Base-by-base conservation (phyloP, 2,797 vertebrate genomes). In the Hippocampus kuda region DNA sequence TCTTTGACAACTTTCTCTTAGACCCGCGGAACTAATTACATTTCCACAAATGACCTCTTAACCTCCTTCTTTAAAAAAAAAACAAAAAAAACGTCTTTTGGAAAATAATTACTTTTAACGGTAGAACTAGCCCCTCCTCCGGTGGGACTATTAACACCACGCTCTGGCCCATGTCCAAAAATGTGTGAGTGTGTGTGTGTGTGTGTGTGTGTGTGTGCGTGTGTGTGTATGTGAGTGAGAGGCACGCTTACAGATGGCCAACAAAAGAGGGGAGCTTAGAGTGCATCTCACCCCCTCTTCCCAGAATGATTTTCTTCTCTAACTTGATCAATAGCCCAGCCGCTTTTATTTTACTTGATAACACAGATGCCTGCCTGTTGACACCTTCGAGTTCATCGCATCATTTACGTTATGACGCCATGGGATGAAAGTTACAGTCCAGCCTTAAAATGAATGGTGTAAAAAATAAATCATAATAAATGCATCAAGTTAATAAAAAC, bases 61-160 rank as follows among this genome's bases (percentile, higher is more conserved):
- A 60, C 65, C 68, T 69, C 67, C 56, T 57, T 53, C n/a, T 16
- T 49, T 44, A 63, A 77, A 75, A 72, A n/a, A n/a, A n/a, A n/a
- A n/a, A n/a, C n/a, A n/a, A n/a, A n/a, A n/a, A n/a, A 26, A 3
- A 38, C 34, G 34, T 34, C 9, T 75, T 57, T 34, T 27, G 64
- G 68, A 70, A 70, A 71, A 76, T 75, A 81, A 81, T 82, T 75
- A 70, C 74, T 89, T 91, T 90, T 85, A 94, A 91, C 86, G 92
- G 89, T 83, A 88, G 83, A 84, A 86, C 83, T 89, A 83, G 79
- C 85, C 78, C 77, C 65, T 71, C 81, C 84, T 84, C 80, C 81
- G 68, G 0, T 24, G 24, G 53, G 42, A 72, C 80, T 71, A 83
- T 71, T 83, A 72, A 82, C 73, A 79, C 77, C 74, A 65, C 70